Evolutionary conservation across 2,888 invertebrate genomes (phyloP).

Genomic region (Synanthedon vespiformis): DNA sequence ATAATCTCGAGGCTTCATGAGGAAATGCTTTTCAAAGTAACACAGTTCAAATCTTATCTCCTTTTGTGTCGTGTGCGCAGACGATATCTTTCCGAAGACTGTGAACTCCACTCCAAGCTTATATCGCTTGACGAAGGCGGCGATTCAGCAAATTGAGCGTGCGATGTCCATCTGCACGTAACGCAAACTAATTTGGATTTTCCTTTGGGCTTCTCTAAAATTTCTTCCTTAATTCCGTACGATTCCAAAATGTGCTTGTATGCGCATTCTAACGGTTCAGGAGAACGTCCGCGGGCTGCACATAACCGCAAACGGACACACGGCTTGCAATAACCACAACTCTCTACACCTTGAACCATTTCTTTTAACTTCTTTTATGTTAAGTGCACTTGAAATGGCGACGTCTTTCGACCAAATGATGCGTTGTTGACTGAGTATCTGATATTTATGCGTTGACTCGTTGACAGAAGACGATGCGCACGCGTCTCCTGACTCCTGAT

Average conservation of each 20-base stretch:
- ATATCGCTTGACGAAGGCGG: constrained; percentile 54
- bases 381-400: constrained; percentile 37
- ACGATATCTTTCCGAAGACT: constrained; percentile 37
- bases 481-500: constrained; percentile 55
- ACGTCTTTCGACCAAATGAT: constrained; percentile 16
- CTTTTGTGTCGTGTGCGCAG: constrained; percentile 47
- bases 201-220: constrained; percentile 31
- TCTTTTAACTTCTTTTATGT: constrained; percentile 18
- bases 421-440: constrained; percentile 9
- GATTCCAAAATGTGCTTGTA: constrained; percentile 65
- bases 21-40: background rate
- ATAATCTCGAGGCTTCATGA: too few relatives aligned
- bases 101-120: constrained; percentile 58
- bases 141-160: constrained; percentile 62
- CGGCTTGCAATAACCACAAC: constrained; percentile 60
- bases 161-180: constrained; percentile 61
- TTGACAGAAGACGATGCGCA: constrained; percentile 45
- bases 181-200: constrained; percentile 44
- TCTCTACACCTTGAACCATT: constrained; percentile 52
- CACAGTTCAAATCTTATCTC: constrained; percentile 27
- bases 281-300: constrained; percentile 50
- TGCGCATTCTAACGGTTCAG: constrained; percentile 56
- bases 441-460: constrained; percentile 45
- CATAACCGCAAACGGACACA: constrained; percentile 54
- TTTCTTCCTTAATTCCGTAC: constrained; percentile 29